Evolutionary conservation across 2,797 vertebrate genomes (phyloP).

Genomic region (Anableps anableps): DNA sequence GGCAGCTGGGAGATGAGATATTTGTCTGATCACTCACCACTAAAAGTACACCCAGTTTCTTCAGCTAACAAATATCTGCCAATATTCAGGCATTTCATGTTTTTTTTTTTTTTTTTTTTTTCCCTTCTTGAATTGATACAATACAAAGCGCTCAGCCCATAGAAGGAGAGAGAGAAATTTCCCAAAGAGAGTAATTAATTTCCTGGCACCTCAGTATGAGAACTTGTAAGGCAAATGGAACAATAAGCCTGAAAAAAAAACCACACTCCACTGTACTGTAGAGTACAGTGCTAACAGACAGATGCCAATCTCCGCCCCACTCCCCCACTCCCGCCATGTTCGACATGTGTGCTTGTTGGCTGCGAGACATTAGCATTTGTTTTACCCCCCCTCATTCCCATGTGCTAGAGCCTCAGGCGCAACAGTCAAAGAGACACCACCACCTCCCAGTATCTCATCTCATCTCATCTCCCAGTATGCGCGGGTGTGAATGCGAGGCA

Average conservation of each 20-base stretch:
- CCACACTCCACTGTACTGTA: conserved; percentile 33
- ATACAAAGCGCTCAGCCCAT: conserved; percentile 59
- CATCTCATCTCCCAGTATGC: conserved; percentile 71
- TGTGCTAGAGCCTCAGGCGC: conserved; percentile 75
- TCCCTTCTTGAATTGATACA: conserved; percentile 45
- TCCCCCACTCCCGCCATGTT: conserved; percentile 39
- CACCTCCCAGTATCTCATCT: conserved; percentile 73
- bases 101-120: neutral
- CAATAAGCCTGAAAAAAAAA: conserved; percentile 42
- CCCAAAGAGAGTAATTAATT: conserved; percentile 80
- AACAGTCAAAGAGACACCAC: conserved; percentile 76
- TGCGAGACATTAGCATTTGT: conserved; percentile 78
- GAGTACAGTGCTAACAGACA: conserved; percentile 71
- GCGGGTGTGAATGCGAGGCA: conserved; percentile 60
- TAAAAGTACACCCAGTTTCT: conserved; percentile 47
- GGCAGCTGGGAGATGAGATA: conserved; percentile 45
- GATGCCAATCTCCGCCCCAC: conserved; percentile 69
- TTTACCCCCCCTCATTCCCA: conserved; percentile 74
- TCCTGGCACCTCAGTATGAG: conserved; percentile 65
- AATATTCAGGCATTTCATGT: conserved; percentile 59
- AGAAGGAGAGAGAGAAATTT: conserved; percentile 63
- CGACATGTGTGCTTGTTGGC: conserved; percentile 76
- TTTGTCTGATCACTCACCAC: conserved; percentile 51
- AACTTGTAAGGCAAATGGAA: conserved; percentile 64
- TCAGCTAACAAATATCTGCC: conserved; percentile 50